Evolutionary conservation across 2,113 vertebrate species (phyloP), one percentile per base, ranked within the genome.

Genomic region (Zapornia atra): DNA sequence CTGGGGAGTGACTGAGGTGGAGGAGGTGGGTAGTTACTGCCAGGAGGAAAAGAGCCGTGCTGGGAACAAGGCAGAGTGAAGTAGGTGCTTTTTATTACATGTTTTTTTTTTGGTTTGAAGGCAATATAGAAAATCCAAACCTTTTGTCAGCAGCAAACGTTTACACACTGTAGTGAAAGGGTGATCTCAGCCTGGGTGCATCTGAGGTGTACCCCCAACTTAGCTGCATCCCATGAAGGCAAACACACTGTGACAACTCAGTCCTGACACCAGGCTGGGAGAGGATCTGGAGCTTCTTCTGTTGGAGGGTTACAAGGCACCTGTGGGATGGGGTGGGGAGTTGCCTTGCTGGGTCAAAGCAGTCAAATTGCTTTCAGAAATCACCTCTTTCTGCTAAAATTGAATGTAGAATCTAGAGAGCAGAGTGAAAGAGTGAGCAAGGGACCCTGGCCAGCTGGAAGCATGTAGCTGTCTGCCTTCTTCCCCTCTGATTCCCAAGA

Each of bases 361-460:
- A 1, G 40, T 18, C 33, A 36, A 7, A 15, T 28, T 33, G 51
- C 25, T 53, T 16, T 34, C 53, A 65, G 73, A 38, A 71, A 34
- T 56, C 17, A 0, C 28, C 19, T 66, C 59, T 12, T 60, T 31
- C 29, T 7, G n/a, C 60, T 42, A 3, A 16, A 46, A 24, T 9
- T 29, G n/a, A 21, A 2, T 0, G 5, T 1, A 0, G 29, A 31
- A 24, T 10, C 16, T 2, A 0, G 1, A 40, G 57, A 66, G 57
- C 25, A 33, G 59, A 20, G 10, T 2, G 18, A 20, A 9, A 5
- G 60, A 25, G 38, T 8, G 0, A 7, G 56, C 1, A 8, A 48
- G 76, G 51, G 50, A 40, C 19, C 56, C 63, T 3, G n/a, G 59
- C 25, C 10, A 21, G 51, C 19, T 17, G 78, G 34, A 18, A 21